A percentile compares a stretch with the other conserved stretches of the same genome.
Evolutionary conservation across 2,113 vertebrate species (phyloP).

Genomic region (Thalassoma bifasciatum): DNA sequence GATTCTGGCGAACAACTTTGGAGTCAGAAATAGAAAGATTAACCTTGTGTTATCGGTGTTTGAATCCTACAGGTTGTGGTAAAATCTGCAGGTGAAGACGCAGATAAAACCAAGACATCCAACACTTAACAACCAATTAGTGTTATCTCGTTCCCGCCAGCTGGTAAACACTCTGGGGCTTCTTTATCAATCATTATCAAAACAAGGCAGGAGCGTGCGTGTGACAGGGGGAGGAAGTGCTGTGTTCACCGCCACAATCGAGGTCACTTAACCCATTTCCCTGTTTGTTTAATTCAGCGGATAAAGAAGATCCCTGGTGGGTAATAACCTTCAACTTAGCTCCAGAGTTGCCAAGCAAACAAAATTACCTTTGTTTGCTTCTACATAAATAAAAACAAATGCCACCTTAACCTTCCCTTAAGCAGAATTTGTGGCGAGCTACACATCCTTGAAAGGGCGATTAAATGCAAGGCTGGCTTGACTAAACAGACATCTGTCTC

Average conservation of each 20-base stretch:
- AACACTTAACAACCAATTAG: not conserved
- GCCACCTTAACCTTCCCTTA: not conserved
- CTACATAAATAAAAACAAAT: constrained; percentile 31
- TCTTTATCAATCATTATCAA: constrained; percentile 1
- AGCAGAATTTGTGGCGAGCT: constrained; percentile 10
- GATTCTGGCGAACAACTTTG: constrained; percentile 5
- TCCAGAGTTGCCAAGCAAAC: not conserved
- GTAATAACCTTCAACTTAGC: not conserved
- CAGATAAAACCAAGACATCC: constrained; percentile 1
- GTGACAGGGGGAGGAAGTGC: constrained; percentile 36
- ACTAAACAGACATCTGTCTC: constrained; percentile 47
- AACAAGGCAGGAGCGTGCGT: constrained; percentile 19
- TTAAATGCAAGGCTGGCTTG: constrained; percentile 40
- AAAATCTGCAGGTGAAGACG: not conserved
- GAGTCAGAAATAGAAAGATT: constrained; percentile 22
- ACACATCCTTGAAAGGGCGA: constrained; percentile 45
- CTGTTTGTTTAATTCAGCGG: not conserved
- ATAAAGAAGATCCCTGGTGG: not conserved
- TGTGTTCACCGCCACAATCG: constrained; percentile 16
- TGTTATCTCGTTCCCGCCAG: not conserved
- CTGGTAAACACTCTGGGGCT: not conserved
- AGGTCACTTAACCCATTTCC: constrained; percentile 14
- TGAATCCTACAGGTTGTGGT: not conserved
- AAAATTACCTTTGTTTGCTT: constrained; percentile 15
- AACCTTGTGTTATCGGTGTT: not conserved